These are phyloP conservation scores for Gambusia yucatana DNA, from an alignment of 2,797 vertebrate species.

Conservation along the genomic window DNA sequence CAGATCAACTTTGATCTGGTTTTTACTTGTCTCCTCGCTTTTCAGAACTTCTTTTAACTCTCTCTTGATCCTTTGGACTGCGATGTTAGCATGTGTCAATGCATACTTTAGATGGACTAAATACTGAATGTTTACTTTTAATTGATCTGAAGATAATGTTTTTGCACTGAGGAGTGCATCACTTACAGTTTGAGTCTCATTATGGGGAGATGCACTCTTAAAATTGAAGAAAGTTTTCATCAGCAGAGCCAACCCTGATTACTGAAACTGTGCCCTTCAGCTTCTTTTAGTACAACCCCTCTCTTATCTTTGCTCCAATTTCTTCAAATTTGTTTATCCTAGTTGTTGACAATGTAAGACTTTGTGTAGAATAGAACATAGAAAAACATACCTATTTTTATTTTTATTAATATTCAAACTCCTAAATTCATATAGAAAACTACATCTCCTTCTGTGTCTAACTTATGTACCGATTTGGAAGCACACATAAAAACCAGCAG, in stretches of 20 bases:
- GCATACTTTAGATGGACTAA: not conserved
- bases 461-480: not conserved
- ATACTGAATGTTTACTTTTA: not conserved
- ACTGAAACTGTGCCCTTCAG: not conserved
- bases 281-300: not conserved
- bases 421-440: not conserved
- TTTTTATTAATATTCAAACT: not conserved
- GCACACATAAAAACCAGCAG: conserved; percentile 30
- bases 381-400: not conserved
- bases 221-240: not conserved
- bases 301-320: not conserved
- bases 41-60: too few species aligned
- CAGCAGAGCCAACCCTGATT: not conserved
- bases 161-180: not conserved
- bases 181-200: not conserved
- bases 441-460: not conserved
- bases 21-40: conserved; percentile 93
- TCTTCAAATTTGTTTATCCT: not conserved
- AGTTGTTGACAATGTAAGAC: not conserved
- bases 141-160: not conserved
- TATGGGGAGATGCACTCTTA: not conserved
- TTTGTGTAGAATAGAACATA: not conserved
- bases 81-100: too few species aligned
- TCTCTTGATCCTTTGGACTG: too few species aligned
- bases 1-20: conserved; percentile 99